Evolutionary conservation across 2,113 vertebrate species (phyloP).

Genomic region (Python bivittatus): DNA sequence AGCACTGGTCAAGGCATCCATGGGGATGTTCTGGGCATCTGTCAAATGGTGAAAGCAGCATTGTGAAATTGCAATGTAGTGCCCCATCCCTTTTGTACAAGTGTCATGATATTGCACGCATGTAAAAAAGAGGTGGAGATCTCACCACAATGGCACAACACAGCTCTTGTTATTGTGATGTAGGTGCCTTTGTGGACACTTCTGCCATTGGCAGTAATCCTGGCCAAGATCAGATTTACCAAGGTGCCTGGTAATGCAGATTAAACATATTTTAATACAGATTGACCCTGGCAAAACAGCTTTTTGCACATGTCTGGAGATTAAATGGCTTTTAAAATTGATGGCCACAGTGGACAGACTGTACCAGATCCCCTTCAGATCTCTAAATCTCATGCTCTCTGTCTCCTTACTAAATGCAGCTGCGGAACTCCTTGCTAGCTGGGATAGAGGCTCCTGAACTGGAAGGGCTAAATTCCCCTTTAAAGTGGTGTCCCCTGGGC

Average conservation of each 20-base stretch:
- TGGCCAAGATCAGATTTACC: too few species aligned
- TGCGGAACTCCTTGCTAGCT: neutral
- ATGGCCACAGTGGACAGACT: neutral
- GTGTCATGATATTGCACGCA: neutral
- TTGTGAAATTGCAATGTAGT: neutral
- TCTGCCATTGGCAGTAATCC: neutral
- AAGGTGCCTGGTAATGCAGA: neutral
- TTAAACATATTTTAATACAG: neutral
- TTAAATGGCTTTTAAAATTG: neutral
- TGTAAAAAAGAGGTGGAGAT: neutral
- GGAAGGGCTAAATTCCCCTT: neutral
- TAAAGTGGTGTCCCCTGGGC: neutral
- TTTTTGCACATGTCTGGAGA: neutral
- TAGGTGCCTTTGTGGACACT: neutral
- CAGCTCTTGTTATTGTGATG: neutral
- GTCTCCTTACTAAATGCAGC: neutral
- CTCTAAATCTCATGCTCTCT: neutral
- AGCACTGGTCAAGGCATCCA: neutral
- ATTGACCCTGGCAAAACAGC: neutral
- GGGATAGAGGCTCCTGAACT: too few species aligned
- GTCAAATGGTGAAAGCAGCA: neutral
- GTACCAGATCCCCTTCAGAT: neutral
- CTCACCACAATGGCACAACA: neutral
- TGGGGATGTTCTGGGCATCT: accelerated
- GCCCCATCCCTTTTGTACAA: neutral